Evolutionary conservation across 92 coral and sea anemone genomes (phyloP), one percentile per base, ranked within the genome.

Genomic region (Heteractis magnifica): DNA sequence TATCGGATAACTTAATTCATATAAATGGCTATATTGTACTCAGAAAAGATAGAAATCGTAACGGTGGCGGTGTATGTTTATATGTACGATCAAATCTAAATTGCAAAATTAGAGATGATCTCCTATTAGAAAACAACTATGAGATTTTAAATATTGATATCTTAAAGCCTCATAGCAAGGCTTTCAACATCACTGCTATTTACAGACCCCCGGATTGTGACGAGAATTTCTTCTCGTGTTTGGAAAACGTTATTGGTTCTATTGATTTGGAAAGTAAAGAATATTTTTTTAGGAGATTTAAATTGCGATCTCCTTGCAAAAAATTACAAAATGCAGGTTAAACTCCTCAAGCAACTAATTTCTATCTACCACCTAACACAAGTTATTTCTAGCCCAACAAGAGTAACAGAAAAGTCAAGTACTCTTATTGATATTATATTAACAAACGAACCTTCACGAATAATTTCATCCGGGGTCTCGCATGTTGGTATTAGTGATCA

Each of bases 331-430:
- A 12, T 18, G 1, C 70, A 62, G 49, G 48, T 71, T 8, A 71
- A 10, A 16, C 76, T 18, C 4, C 6, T 71, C 10, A 71, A 71
- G 51, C 76, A 71, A 71, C 49, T 71, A 1, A 71, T 11, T 16
- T 18, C 13, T 48, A 1, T 71, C 50, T 71, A 71, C 20, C 76
- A 34, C 8, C 15, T 71, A 8, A 71, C 48, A 10, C 76, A 71
- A 10, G 49, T 21, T 0, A 71, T 71, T 10, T 18, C 49, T 16
- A 48, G 20, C 1, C 52, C 76, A 11, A 71, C 87, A 8, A 74
- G 87, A 59, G 19, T 83, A 15, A 75, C 81, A 11, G 72, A 82
- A 16, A 15, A n/a, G 18, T 83, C 87, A 20, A 74, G 87, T 51
- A 83, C 87, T 51, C 74, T 73, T 48, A 79, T 72, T 52, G 73